Percentiles rank a stretch among this genome's conserved stretches.
These are phyloP conservation scores for Branchinecta lindahli DNA, from an alignment of 1,140 invertebrate species.

Conservation along the genomic window DNA sequence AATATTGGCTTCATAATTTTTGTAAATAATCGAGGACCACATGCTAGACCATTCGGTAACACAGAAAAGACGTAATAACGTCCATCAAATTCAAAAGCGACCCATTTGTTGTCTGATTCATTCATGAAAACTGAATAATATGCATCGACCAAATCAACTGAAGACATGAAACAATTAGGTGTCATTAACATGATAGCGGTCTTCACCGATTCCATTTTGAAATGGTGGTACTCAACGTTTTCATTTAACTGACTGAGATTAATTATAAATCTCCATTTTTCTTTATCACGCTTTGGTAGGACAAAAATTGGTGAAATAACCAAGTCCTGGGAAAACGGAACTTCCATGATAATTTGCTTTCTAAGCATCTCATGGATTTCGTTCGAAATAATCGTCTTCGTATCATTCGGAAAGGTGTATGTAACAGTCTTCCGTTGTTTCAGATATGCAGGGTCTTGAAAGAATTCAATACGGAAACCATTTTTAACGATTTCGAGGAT, in stretches of 20 bases:
- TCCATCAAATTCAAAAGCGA: background rate
- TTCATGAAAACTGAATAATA: background rate
- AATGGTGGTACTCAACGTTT: constrained; percentile 5
- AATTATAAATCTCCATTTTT: background rate
- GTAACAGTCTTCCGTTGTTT: background rate
- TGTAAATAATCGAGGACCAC: constrained; percentile 20
- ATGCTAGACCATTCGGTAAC: constrained; percentile 18
- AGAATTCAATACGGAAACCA: no score
- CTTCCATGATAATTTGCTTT: background rate
- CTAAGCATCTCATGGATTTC: background rate
- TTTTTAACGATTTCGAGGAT: no score
- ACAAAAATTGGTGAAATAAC: background rate
- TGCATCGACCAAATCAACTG: background rate
- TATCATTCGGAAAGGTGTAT: no score
- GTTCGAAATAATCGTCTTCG: no score
- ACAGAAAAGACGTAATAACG: constrained; percentile 4
- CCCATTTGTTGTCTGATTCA: background rate
- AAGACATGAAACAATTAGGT: background rate
- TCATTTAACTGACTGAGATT: background rate
- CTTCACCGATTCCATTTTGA: background rate
- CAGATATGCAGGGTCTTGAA: background rate
- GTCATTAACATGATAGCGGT: background rate
- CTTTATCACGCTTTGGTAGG: background rate
- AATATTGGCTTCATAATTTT: constrained; percentile 23
- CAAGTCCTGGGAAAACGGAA: background rate